A percentile compares a stretch with the other conserved stretches of the same genome.
Evolutionary conservation across 2,113 vertebrate genomes (phyloP).

Genomic region (Calonectris borealis): DNA sequence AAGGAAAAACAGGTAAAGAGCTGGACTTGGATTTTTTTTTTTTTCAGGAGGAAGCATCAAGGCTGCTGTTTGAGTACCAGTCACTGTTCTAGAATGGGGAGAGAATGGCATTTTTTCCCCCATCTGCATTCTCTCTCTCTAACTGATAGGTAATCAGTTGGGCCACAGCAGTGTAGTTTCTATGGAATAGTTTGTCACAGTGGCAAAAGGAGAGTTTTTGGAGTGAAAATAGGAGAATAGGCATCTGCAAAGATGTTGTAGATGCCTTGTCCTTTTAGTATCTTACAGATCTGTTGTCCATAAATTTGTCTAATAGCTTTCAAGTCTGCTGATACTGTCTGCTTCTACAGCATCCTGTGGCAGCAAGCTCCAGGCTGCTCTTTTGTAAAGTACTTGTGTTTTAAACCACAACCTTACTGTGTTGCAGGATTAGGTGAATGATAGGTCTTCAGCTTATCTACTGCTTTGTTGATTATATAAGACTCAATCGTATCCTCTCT

Average conservation of each 20-base stretch:
- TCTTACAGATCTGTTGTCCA: not conserved
- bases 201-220: not conserved
- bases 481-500: not conserved
- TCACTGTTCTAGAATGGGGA: not conserved
- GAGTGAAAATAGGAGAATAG: not conserved
- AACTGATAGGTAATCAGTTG: not conserved
- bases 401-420: not conserved
- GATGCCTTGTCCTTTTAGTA: not conserved
- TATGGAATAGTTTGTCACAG: not conserved
- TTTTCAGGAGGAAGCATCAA: not conserved
- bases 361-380: not conserved
- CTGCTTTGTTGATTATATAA: not conserved
- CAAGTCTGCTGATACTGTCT: not conserved
- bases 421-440: not conserved
- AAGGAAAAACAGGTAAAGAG: not conserved
- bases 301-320: not conserved
- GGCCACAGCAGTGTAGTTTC: not conserved
- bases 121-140: not conserved
- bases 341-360: not conserved
- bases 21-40: not conserved
- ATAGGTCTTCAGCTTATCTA: not conserved
- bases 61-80: not conserved
- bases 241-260: not conserved
- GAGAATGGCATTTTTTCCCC: accelerated
- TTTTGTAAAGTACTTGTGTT: not conserved